Evolutionary conservation across 2,113 vertebrate species (phyloP).

Genomic region (Abramis brama): DNA sequence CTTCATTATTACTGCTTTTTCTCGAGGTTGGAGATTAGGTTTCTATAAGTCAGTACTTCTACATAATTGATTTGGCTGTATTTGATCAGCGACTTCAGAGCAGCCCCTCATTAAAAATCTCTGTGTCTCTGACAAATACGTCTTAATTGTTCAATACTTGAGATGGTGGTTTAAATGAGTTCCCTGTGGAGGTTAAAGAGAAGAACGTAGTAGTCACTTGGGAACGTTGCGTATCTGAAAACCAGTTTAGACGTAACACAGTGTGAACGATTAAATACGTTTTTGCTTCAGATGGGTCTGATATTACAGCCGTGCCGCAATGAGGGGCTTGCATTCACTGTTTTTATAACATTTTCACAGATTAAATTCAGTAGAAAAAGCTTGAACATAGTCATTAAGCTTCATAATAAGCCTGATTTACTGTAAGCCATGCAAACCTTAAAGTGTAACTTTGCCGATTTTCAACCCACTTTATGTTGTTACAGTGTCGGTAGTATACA

Average conservation of each 20-base stretch:
- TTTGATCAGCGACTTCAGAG: conserved; percentile 64
- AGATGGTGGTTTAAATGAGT: conserved; percentile 72
- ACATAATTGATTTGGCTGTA: conserved; percentile 35
- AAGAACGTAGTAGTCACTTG: conserved; percentile 78
- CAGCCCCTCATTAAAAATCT: conserved; percentile 72
- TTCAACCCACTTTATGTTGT: too few relatives aligned
- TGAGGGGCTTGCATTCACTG: neutral
- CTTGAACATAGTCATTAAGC: neutral
- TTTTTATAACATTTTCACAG: neutral
- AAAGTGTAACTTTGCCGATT: too few relatives aligned
- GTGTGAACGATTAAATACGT: neutral
- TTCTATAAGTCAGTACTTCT: neutral
- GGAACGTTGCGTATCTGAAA: conserved; percentile 67
- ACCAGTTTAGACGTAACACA: neutral
- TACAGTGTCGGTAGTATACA: too few relatives aligned
- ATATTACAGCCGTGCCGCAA: neutral
- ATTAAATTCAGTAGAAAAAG: neutral
- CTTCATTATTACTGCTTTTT: neutral
- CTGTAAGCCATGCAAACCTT: neutral
- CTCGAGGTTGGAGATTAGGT: neutral
- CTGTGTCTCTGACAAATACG: conserved; percentile 79
- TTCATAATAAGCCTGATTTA: neutral
- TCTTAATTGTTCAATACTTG: conserved; percentile 78
- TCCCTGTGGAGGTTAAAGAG: conserved; percentile 76
- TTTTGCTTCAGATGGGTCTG: neutral